Evolutionary conservation across 1,140 invertebrate species (phyloP).

Genomic region (Platyscapa corneri): DNA sequence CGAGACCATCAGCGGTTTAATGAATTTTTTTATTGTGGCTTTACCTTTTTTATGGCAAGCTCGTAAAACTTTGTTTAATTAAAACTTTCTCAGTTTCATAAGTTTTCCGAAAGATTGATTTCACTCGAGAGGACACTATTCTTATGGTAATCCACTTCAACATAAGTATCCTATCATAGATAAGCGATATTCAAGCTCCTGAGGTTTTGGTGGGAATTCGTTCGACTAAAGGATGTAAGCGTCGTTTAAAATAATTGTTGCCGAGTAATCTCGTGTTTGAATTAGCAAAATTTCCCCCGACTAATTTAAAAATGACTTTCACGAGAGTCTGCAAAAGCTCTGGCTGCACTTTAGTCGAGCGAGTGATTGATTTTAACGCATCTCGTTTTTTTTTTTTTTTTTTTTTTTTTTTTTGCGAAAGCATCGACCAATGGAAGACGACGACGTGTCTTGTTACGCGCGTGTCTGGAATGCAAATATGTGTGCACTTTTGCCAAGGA

Average conservation of each 20-base stretch:
- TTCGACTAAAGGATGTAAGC: not conserved
- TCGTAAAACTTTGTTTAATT: not conserved
- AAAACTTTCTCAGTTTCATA: not conserved
- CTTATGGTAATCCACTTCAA: not conserved
- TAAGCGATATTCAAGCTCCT: not conserved
- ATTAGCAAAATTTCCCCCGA: no score
- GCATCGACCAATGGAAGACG: no score
- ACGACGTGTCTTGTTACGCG: no score
- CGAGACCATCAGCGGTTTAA: not conserved
- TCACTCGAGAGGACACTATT: not conserved
- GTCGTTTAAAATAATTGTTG: not conserved
- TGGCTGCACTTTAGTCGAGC: not conserved
- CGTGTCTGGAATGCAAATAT: no score
- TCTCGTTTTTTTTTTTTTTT: not conserved
- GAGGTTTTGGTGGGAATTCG: not conserved
- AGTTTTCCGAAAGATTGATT: not conserved
- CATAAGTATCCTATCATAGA: not conserved
- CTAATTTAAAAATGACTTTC: no score
- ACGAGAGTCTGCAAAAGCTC: not conserved
- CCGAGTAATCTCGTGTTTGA: no score
- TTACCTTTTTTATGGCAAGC: not conserved
- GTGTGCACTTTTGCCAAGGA: no score
- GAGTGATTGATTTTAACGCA: not conserved
- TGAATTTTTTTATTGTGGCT: not conserved
- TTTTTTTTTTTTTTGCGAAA: no score